Percentiles rank a stretch among this genome's conserved stretches.
Conservation (phyloP, 2,113 vertebrate genomes). For the Labeo catla region DNA sequence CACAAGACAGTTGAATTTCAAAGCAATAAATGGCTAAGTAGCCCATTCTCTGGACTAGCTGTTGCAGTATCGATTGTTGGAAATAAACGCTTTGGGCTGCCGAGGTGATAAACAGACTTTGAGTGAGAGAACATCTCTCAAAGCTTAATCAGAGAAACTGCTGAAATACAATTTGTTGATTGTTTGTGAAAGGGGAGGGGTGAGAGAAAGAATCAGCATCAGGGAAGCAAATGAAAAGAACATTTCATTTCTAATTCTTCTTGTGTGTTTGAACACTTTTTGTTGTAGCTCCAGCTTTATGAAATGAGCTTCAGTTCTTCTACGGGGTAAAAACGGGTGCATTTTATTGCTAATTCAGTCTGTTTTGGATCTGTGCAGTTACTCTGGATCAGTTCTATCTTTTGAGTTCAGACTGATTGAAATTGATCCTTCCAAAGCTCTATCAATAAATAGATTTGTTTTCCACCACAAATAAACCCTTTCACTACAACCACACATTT, state of each 20-base stretch:
- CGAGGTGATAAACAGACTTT: background rate
- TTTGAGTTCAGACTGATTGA: background rate
- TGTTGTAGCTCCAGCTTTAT: background rate
- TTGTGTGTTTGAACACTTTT: background rate
- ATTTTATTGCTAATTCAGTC: background rate
- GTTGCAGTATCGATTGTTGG: background rate
- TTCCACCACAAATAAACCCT: background rate
- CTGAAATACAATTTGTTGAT: constrained; percentile 8
- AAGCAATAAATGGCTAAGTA: background rate
- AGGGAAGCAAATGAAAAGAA: background rate
- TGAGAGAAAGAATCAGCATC: background rate
- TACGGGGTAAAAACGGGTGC: background rate
- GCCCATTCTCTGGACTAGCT: background rate
- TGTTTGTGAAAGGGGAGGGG: background rate
- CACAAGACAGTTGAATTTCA: constrained; percentile 12
- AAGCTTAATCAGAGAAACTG: background rate
- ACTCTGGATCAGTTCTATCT: background rate
- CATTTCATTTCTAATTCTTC: background rate
- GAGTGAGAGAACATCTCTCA: background rate
- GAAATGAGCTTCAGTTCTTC: background rate
- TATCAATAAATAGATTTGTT: background rate
- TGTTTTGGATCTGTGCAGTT: background rate
- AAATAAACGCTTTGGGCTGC: background rate
- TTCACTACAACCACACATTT: background rate
- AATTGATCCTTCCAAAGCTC: background rate